Conservation (phyloP, 1,140 invertebrate species). For the Zaprionus inermis region DNA sequence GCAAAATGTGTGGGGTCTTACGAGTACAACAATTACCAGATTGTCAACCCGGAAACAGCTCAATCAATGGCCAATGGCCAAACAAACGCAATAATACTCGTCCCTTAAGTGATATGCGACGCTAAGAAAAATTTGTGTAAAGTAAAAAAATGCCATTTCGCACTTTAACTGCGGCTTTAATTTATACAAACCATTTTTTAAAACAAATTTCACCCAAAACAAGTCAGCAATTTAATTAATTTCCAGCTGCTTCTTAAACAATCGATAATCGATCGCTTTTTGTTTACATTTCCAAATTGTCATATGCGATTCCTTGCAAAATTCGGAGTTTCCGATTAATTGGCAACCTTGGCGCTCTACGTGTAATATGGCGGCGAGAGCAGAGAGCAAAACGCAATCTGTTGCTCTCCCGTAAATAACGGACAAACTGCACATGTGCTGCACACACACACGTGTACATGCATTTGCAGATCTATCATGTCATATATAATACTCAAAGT, state of each 20-base stretch:
- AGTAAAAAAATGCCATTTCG: neutral
- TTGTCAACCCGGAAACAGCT: constrained; percentile 39
- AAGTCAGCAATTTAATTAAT: neutral
- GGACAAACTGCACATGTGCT: neutral
- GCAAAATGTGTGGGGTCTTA: constrained; percentile 35
- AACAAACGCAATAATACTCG: neutral
- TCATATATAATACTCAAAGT: neutral
- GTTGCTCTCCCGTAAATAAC: neutral
- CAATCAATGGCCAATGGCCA: constrained; percentile 29
- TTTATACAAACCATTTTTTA: neutral
- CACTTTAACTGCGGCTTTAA: neutral
- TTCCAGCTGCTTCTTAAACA: neutral
- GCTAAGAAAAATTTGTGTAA: constrained; percentile 3
- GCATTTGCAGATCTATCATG: neutral
- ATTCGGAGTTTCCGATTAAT: neutral
- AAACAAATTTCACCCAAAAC: neutral
- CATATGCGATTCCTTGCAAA: neutral
- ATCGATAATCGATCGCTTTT: neutral
- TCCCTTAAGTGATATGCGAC: neutral
- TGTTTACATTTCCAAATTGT: neutral
- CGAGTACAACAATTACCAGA: constrained; percentile 20
- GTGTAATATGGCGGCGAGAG: too few relatives aligned
- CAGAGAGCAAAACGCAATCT: neutral
- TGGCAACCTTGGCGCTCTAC: neutral
- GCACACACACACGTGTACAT: neutral